Percentiles rank a stretch among this genome's conserved stretches.
Conservation (phyloP, 2,113 vertebrate genomes). For the Pipra filicauda region DNA sequence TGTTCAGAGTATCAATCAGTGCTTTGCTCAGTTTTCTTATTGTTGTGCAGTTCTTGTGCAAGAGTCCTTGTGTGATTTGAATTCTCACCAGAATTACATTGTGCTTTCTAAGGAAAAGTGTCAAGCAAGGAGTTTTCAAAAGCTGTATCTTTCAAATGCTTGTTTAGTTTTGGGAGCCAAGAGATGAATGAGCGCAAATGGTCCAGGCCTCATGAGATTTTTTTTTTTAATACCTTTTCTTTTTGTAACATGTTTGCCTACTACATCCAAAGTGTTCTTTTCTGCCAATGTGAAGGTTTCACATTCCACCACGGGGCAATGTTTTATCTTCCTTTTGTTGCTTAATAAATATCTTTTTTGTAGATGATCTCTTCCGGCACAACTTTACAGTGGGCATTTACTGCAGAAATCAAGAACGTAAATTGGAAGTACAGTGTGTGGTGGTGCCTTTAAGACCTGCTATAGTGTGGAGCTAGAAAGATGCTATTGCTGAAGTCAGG, state of each 20-base stretch:
- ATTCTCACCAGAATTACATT: background rate
- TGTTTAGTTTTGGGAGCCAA: background rate
- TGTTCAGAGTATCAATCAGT: background rate
- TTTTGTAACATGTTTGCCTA: background rate
- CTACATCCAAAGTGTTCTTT: background rate
- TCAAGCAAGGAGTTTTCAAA: background rate
- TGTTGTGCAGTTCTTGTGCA: background rate
- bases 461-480: background rate
- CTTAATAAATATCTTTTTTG: background rate
- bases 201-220: background rate
- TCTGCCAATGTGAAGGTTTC: background rate
- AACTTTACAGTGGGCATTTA: background rate
- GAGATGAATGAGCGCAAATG: background rate
- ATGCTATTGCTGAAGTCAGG: background rate
- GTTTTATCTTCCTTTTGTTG: background rate
- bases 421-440: background rate
- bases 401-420: background rate
- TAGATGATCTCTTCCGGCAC: background rate
- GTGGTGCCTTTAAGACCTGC: background rate
- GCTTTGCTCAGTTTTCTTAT: background rate
- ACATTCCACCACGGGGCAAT: background rate
- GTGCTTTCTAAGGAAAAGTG: background rate
- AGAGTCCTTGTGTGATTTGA: background rate
- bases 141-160: background rate
- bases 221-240: background rate